Evolutionary conservation across 2,113 vertebrate genomes (phyloP).

Genomic region (Tupaia chinensis): DNA sequence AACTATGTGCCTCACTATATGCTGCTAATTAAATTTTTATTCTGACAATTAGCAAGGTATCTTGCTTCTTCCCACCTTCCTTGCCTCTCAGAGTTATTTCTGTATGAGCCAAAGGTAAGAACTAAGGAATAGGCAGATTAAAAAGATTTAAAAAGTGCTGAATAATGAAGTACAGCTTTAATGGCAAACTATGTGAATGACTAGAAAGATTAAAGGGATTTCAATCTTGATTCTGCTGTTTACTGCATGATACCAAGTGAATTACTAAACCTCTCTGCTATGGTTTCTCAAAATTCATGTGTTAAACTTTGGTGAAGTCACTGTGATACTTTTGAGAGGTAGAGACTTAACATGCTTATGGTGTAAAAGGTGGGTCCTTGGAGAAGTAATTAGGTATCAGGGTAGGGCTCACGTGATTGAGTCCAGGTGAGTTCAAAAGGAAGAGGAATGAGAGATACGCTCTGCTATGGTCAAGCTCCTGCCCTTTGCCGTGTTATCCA

Average conservation of each 20-base stretch:
- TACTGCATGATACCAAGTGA: neutral
- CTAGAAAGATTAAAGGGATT: constrained; percentile 4
- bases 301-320: no score
- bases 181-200: neutral
- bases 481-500: no score
- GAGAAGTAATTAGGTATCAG: no score
- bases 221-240: neutral
- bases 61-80: neutral
- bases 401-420: no score
- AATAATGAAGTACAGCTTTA: constrained; percentile 28
- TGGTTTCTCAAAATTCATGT: no score
- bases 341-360: no score
- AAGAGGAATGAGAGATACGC: no score
- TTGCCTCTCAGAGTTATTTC: neutral
- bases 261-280: neutral
- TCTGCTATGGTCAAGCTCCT: no score
- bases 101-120: neutral
- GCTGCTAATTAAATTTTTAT: neutral
- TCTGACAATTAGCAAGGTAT: neutral
- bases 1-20: neutral
- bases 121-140: constrained; percentile 14
- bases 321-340: no score
- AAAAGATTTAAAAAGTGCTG: neutral
- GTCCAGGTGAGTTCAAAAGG: no score
- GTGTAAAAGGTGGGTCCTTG: no score